Evolutionary conservation across 1,140 invertebrate genomes (phyloP), one percentile per base, ranked within the genome.

Genomic region (Dinothrombium tinctorium): DNA sequence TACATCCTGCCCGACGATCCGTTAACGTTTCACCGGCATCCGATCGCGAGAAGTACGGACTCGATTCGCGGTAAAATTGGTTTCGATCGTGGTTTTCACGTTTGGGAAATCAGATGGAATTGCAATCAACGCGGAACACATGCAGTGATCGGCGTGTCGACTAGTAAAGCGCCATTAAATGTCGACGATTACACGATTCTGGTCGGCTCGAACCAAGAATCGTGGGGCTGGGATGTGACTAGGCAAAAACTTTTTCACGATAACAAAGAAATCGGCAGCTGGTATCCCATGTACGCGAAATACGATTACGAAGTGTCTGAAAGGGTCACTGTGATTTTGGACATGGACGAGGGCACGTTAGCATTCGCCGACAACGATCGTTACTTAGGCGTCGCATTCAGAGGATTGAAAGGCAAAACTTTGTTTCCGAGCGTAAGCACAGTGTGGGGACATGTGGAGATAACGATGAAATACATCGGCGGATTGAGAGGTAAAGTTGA

Each of bases 31-130:
- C 89, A 96, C 61, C 73, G 86, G n/a, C 87, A 95, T 60, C 90
- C 89, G 20, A 89, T 95, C 19, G 89, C 89, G 47, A 89, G 95
- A 64, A 90, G 83, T 58, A 95, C 90, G 48, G 90, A 96, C 64
- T 94, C 86, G 57, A 94, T 95, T 58, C n/a, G n/a, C n/a, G n/a
- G n/a, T n/a, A n/a, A n/a, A n/a, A n/a, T n/a, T n/a, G n/a, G n/a
- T n/a, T n/a, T n/a, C n/a, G n/a, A n/a, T n/a, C 78, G 84, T 56
- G 89, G 89, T 35, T 71, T 95, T 53, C 87, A 95, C 61, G 82
- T n/a, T n/a, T n/a, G n/a, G n/a, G n/a, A 59, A 86, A 35, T 94
- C 87, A 86, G 76, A 54, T 95, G 89, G 87, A 84, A 82, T 50
- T 82, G 78, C 49, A 66, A 83, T 54, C 86, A 94, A 62, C 70